phyloP scores from a whole-genome alignment of 1,140 invertebrate species.

The Probaryconus sp. region DNA sequence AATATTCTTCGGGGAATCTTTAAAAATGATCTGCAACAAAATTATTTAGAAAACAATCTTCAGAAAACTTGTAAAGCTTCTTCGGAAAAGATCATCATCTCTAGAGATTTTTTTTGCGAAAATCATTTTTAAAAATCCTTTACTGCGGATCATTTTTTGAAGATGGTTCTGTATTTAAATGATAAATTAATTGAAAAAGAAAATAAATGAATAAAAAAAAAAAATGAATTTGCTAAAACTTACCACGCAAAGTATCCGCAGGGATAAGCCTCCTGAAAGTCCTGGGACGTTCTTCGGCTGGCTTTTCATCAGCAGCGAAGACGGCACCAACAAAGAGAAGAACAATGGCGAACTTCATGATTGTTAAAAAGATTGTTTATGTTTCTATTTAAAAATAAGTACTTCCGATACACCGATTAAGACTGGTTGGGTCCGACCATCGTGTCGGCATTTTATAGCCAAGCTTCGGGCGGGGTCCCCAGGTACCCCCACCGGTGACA shows the following conservation, averaged over 20 bases:
- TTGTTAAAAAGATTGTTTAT: constrained; percentile 27
- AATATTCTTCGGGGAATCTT: no score
- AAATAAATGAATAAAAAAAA: no score
- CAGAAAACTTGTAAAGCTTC: no score
- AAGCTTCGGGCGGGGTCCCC: constrained; percentile 69
- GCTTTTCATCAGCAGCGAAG: constrained; percentile 79
- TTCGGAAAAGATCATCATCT: no score
- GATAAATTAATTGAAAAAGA: no score
- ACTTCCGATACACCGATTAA: constrained; percentile 68
- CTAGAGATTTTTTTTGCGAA: no score
- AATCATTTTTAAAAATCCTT: no score
- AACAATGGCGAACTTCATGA: constrained; percentile 74
- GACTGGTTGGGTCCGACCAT: constrained; percentile 75
- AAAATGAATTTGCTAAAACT: no score
- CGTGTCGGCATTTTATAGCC: constrained; percentile 73
- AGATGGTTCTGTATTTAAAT: neutral
- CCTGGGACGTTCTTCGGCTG: constrained; percentile 80
- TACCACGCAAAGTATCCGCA: constrained; percentile 91
- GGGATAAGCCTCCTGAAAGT: constrained; percentile 89
- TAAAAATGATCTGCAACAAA: no score
- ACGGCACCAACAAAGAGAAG: constrained; percentile 79
- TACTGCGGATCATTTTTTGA: no score
- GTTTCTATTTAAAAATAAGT: constrained; percentile 35
- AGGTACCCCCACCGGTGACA: constrained; percentile 44
- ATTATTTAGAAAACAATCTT: no score